These are phyloP conservation scores for Choreutis nemorana DNA, from an alignment of 2,888 invertebrate genomes.

Conservation along the genomic window DNA sequence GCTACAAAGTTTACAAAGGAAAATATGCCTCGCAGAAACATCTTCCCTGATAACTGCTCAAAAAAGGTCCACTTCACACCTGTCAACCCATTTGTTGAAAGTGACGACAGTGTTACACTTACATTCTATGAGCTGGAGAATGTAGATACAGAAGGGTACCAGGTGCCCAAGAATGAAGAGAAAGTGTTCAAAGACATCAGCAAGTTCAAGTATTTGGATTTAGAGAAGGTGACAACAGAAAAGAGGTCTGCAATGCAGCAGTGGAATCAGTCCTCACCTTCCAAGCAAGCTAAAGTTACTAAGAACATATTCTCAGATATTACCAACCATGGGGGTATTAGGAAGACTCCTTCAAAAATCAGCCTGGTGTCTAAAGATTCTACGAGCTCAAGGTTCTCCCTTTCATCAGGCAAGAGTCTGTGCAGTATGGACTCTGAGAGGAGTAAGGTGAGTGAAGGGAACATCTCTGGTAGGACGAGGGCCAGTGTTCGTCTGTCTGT, in stretches of 20 bases:
- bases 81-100: constrained; percentile 51
- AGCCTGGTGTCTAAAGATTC: constrained; percentile 44
- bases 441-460: constrained; percentile 27
- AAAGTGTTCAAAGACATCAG: constrained; percentile 31
- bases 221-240: constrained; percentile 38
- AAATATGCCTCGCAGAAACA: constrained; percentile 49
- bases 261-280: constrained; percentile 46
- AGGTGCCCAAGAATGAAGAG: constrained; percentile 22
- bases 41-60: constrained; percentile 40
- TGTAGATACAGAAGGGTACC: constrained; percentile 28
- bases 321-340: constrained; percentile 29
- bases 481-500: constrained; percentile 24
- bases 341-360: constrained; percentile 48
- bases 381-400: constrained; percentile 31
- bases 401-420: constrained; percentile 30
- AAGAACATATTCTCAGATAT: constrained; percentile 37
- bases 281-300: constrained; percentile 40
- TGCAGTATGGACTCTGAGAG: constrained; percentile 33
- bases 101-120: constrained; percentile 57
- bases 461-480: constrained; percentile 27
- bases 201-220: constrained; percentile 54
- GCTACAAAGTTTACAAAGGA: constrained; percentile 54
- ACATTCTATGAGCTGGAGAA: constrained; percentile 56
- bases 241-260: constrained; percentile 34
- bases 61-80: constrained; percentile 58